Base-by-base conservation (phyloP, 2,888 invertebrate species). In the Lomographa bimaculata region DNA sequence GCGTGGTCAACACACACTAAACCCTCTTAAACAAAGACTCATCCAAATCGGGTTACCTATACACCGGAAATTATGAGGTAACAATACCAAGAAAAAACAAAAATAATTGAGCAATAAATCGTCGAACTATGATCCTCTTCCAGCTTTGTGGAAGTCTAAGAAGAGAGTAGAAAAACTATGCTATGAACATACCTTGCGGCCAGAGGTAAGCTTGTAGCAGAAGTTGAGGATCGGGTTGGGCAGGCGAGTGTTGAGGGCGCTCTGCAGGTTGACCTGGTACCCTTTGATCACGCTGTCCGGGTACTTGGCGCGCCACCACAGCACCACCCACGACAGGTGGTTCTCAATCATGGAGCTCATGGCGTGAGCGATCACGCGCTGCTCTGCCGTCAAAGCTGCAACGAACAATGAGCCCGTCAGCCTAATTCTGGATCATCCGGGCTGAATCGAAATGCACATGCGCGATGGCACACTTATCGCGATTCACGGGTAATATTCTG, bases 331-430 rank as follows among this genome's bases (percentile, higher is more conserved):
- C 39, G 94, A 93, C 21, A 98, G 92, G 78, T 98, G 97, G 76
- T 98, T 97, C 84, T 98, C 97, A 63, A 97, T 93, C 97, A 98
- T 97, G 50, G 96, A 96, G 71, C 96, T 95, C 91, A 96, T 96
- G 38, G 97, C 97, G 83, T 98, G 96, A 9, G 97, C 93, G 45
- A 96, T 92, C 71, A 95, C 96, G 54, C 94, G 94, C 79, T 98
- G 97, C 71, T 96, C 96, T 55, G 94, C 89, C 45, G 94, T 94
- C 55, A 98, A 90, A 21, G 91, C 94, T 90, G 52, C 63, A 41
- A 64, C 54, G 41, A 57, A 50, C 56, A 54, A 45, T 56, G 7
- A 30, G 16, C 25, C 7, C 8, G 2, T 28, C 3, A 4, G 10
- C 5, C 2, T 1, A 11, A 36, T 1, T 5, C 27, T 14, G 9